Conservation (phyloP, 2,888 invertebrate species). For the Eilema depressum region DNA sequence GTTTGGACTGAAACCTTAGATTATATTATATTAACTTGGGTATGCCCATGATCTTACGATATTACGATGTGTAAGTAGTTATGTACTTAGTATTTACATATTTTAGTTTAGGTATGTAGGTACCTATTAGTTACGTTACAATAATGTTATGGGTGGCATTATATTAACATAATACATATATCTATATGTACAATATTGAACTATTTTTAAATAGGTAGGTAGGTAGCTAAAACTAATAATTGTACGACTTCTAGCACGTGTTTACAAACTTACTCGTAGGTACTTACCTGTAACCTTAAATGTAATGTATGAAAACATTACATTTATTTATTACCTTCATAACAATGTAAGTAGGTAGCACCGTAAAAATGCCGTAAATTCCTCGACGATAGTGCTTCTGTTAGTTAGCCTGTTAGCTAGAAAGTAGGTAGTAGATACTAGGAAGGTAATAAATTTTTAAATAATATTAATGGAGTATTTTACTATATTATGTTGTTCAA, state of each 20-base stretch:
- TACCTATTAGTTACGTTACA: too few relatives aligned
- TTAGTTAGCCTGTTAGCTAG: slow-evolving; percentile 28
- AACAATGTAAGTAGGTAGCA: slow-evolving; percentile 28
- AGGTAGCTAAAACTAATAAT: neutral
- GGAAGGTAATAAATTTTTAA: slow-evolving; percentile 33
- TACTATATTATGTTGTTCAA: slow-evolving; percentile 25
- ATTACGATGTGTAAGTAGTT: too few relatives aligned
- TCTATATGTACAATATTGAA: too few relatives aligned
- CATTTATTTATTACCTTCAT: slow-evolving; percentile 31
- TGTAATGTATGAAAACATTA: neutral
- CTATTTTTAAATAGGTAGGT: neutral
- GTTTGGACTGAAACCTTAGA: too few relatives aligned
- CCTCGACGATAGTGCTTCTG: slow-evolving; percentile 34
- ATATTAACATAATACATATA: too few relatives aligned
- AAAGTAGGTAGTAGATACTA: slow-evolving; percentile 15
- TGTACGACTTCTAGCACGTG: neutral
- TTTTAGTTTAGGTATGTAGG: too few relatives aligned
- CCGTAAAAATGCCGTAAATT: slow-evolving; percentile 42
- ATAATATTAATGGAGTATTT: slow-evolving; percentile 44
- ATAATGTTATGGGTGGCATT: too few relatives aligned
- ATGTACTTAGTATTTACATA: too few relatives aligned
- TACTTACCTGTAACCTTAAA: too few relatives aligned
- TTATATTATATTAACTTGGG: too few relatives aligned
- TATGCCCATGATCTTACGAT: too few relatives aligned
- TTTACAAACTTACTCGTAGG: neutral